phyloP scores from a whole-genome alignment of 2,113 vertebrate genomes.

The Spizaetus ornatus region DNA sequence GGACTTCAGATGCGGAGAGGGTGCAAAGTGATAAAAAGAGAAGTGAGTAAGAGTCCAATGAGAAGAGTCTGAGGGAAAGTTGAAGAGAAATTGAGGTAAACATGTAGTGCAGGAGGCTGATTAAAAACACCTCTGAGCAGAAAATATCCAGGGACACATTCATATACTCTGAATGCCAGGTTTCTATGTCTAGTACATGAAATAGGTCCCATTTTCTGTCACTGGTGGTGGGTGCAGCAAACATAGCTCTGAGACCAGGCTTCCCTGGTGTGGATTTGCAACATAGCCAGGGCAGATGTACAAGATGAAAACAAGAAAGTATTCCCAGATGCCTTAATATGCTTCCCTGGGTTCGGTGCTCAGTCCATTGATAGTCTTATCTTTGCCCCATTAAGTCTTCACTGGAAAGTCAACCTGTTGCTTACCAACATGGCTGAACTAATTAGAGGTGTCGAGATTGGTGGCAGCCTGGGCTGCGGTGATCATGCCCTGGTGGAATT shows the following conservation, averaged over 20 bases:
- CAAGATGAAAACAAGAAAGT: neutral
- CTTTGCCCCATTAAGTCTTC: neutral
- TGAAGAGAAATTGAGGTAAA: neutral
- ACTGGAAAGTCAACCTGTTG: neutral
- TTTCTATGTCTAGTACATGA: neutral
- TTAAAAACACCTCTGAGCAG: neutral
- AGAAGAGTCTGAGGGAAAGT: neutral
- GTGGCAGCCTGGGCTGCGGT: neutral
- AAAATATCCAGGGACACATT: neutral
- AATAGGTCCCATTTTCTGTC: neutral
- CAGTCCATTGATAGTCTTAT: neutral
- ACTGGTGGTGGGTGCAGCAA: neutral
- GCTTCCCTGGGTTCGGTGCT: neutral
- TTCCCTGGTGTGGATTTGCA: neutral
- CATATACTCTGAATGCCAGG: neutral
- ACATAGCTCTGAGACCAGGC: neutral
- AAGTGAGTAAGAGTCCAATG: neutral
- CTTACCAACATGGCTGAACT: neutral
- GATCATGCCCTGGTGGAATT: neutral
- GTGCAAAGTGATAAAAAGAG: fast-evolving
- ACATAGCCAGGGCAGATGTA: neutral
- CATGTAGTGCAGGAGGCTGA: neutral
- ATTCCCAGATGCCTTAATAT: neutral
- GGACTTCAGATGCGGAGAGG: neutral
- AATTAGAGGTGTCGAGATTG: neutral